A percentile compares a stretch with the other conserved stretches of the same genome.
Evolutionary conservation across 2,797 vertebrate genomes (phyloP).

Genomic region (Huso huso): DNA sequence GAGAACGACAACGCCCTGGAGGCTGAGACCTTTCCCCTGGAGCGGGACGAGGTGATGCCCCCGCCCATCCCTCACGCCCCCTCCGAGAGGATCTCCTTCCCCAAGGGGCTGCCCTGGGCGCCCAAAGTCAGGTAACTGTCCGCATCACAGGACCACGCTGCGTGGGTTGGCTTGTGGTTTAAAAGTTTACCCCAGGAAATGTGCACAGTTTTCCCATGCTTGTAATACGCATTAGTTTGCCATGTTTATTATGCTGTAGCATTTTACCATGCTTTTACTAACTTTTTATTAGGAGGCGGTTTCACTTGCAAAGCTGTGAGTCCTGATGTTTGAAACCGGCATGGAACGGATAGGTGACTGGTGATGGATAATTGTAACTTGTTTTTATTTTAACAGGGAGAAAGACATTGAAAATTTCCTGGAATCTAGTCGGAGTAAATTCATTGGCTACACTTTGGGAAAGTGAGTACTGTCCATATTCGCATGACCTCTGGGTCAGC

Average conservation of each 20-base stretch:
- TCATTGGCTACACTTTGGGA: slow-evolving; percentile 93
- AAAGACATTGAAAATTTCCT: slow-evolving; percentile 97
- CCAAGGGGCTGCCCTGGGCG: slow-evolving; percentile 93
- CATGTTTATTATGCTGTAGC: not conserved
- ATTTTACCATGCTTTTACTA: not conserved
- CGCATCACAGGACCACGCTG: not conserved
- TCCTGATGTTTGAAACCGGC: too few species aligned
- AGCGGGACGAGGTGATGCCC: slow-evolving; percentile 92
- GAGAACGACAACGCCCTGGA: slow-evolving; percentile 87
- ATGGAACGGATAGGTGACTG: not conserved
- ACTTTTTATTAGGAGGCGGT: too few species aligned
- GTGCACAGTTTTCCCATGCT: not conserved
- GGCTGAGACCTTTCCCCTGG: slow-evolving; percentile 82
- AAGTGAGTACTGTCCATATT: slow-evolving; percentile 56
- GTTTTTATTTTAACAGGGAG: slow-evolving; percentile 59
- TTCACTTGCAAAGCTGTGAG: not conserved
- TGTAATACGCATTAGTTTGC: not conserved
- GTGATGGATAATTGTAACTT: not conserved
- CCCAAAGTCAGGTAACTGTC: slow-evolving; percentile 87
- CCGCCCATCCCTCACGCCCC: slow-evolving; percentile 79
- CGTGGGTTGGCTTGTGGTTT: not conserved
- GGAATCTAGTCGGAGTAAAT: slow-evolving; percentile 96
- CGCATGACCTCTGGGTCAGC: too few species aligned
- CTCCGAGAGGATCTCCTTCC: slow-evolving; percentile 81
- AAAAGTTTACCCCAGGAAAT: too few species aligned